Evolutionary conservation across 2,113 vertebrate species (phyloP).

Genomic region (Colaptes auratus): DNA sequence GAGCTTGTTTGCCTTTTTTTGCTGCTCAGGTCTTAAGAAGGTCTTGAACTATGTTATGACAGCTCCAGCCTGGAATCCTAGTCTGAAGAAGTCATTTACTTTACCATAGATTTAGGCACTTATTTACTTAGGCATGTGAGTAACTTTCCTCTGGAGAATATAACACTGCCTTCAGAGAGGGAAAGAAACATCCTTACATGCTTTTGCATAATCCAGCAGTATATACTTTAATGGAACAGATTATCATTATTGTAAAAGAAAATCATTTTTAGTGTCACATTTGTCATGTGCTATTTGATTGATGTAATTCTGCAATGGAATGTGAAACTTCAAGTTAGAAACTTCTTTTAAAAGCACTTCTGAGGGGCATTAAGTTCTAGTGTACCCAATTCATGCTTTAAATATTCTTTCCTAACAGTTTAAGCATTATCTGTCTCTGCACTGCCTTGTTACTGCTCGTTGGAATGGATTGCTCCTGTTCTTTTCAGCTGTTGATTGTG

Average conservation of each 20-base stretch:
- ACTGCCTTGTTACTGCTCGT: slow-evolving; percentile 33
- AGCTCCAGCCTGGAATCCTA: background rate
- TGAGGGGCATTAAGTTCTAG: slow-evolving; percentile 10
- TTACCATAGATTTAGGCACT: background rate
- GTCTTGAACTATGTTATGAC: background rate
- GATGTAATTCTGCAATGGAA: slow-evolving; percentile 8
- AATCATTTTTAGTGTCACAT: background rate
- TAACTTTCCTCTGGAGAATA: background rate
- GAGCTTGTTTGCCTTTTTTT: background rate
- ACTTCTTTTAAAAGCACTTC: background rate
- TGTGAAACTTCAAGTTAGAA: slow-evolving; percentile 3
- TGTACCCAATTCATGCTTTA: slow-evolving; percentile 41
- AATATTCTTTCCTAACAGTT: slow-evolving; percentile 25
- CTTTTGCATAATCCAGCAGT: background rate
- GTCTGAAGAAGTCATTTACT: background rate
- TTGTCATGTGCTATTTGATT: background rate
- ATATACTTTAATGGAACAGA: background rate
- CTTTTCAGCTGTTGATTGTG: slow-evolving; percentile 3
- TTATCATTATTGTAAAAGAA: background rate
- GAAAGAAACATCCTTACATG: background rate
- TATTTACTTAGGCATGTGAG: background rate
- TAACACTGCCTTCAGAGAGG: background rate
- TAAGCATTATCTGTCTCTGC: slow-evolving; percentile 13
- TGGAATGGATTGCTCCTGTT: slow-evolving; percentile 30
- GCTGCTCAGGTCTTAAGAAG: background rate